Percentiles rank a stretch among this genome's conserved stretches.
Conservation (phyloP, 2,888 invertebrate genomes). For the Willowsia nigromaculata region DNA sequence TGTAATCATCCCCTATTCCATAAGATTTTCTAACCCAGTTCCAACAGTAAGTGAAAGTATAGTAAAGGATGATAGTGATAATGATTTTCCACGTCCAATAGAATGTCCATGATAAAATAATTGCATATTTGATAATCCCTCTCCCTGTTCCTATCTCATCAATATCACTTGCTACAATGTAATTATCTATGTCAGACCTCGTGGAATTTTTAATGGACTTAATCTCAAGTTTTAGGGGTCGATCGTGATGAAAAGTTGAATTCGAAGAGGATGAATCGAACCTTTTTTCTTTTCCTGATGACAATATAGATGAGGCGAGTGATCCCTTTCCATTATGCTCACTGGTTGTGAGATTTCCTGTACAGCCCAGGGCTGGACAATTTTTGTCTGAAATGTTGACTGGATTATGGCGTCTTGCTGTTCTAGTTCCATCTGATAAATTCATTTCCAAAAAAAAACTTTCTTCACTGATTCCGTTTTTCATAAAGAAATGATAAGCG, state of each 20-base stretch:
- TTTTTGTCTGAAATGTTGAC: constrained; percentile 56
- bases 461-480: neutral
- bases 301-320: neutral
- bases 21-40: neutral
- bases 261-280: constrained; percentile 11
- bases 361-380: constrained; percentile 56
- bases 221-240: constrained; percentile 47
- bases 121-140: neutral
- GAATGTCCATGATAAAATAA: constrained; percentile 32
- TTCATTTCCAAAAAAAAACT: neutral
- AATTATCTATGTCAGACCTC: constrained; percentile 14
- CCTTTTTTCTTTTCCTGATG: constrained; percentile 14
- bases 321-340: constrained; percentile 49
- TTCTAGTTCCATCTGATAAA: constrained; percentile 52
- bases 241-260: neutral
- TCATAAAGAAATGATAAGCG: neutral
- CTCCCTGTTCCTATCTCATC: constrained; percentile 29
- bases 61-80: neutral
- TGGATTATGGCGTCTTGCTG: constrained; percentile 49
- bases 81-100: constrained; percentile 31
- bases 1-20: constrained; percentile 46
- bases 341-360: constrained; percentile 42
- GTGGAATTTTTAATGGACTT: constrained; percentile 58
- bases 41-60: neutral
- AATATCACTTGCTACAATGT: constrained; percentile 1